Evolutionary conservation across 2,888 invertebrate species (phyloP).

Genomic region (Lepidocyrtoides sp.): DNA sequence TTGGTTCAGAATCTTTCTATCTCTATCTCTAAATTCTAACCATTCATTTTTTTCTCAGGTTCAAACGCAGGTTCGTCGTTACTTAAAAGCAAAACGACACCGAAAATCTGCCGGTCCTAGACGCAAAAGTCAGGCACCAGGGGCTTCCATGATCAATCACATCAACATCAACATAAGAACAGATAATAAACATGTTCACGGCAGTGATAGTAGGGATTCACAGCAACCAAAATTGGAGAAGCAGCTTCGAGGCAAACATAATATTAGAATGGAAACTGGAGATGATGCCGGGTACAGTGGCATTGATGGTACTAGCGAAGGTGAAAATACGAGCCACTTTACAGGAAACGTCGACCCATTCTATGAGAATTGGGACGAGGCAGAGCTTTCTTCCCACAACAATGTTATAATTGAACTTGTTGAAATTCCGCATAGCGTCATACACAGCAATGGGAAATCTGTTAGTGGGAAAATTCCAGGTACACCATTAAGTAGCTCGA

Average conservation of each 20-base stretch:
- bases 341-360: constrained; percentile 67
- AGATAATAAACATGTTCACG: constrained; percentile 22
- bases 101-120: constrained; percentile 42
- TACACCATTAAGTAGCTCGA: constrained; percentile 15
- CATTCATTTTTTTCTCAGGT: constrained; percentile 32
- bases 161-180: constrained; percentile 1
- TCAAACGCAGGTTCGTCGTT: constrained; percentile 56
- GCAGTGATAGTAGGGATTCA: constrained; percentile 5
- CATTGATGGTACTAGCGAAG: not conserved
- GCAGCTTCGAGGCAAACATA: constrained; percentile 42
- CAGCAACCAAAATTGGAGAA: constrained; percentile 8
- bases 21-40: too few relatives aligned
- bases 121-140: constrained; percentile 57
- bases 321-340: not conserved
- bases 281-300: not conserved
- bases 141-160: constrained; percentile 54
- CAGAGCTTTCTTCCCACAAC: constrained; percentile 82
- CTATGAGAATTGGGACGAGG: constrained; percentile 82
- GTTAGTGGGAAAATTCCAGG: not conserved
- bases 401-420: constrained; percentile 84
- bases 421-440: constrained; percentile 77
- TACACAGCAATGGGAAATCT: constrained; percentile 31
- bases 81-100: constrained; percentile 46
- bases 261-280: not conserved
- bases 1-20: too few relatives aligned